phyloP scores from a whole-genome alignment of 2,113 vertebrate genomes.

The human (Homo sapiens) region GRCh38 chr12:88942501-88943000 shows the following conservation, averaged over 20 bases:
- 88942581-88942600: neutral
- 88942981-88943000: neutral
- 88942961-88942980: neutral
- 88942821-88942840: neutral
- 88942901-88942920: neutral
- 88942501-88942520: neutral
- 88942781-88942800: neutral
- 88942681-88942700: neutral
- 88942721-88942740: neutral
- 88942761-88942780: neutral
- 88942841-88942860: neutral
- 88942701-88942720: neutral
- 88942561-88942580: neutral
- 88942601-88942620: constrained; percentile 5
- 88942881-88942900: neutral
- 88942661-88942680: neutral
- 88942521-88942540: neutral
- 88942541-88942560: neutral
- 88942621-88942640: neutral
- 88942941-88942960: neutral
- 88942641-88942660: neutral
- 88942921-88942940: neutral
- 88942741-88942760: neutral
- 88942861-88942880: neutral
- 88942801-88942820: neutral